Evolutionary conservation across 2,113 vertebrate species (phyloP), one percentile per base, ranked within the genome.

Genomic region (Colaptes auratus): DNA sequence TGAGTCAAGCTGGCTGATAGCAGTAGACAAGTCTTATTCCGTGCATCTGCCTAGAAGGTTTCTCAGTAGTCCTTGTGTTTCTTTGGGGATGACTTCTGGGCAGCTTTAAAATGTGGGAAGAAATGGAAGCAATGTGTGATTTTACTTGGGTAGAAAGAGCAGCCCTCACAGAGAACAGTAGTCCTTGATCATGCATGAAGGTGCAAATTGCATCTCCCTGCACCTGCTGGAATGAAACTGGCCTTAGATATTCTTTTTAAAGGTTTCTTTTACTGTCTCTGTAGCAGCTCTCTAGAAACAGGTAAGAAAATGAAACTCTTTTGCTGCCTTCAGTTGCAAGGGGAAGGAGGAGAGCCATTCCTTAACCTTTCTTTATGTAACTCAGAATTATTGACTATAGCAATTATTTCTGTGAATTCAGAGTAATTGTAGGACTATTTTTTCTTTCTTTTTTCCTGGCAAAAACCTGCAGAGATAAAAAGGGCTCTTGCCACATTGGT

Each of bases 391-490:
- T 91, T 93, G 85, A 60, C 56, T 85, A 15, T 20, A 65, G 25
- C 31, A 89, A 94, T 95, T 87, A 87, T 91, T 93, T 94, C 75
- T 72, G 48, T 52, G 59, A 82, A 25, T 80, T 85, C 46, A 46
- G 65, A 89, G 24, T 60, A 77, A 92, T 85, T 90, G 87, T 74
- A 70, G 59, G 25, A 59, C 31, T n/a, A 10, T 39, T 27, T 59
- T 20, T 20, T 9, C 21, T 16, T 31, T 46, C 58, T 58, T 9
- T 28, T 36, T 82, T 82, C 25, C 92, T 89, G 73, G 88, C 25
- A 78, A 80, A 84, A 86, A 0, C 56, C 36, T 8, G 1, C 12
- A 56, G 59, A 93, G 92, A 92, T 85, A 95, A 88, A 96, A 93
- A 80, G 86, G 86, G 23, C 36, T 86, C 44, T 93, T 85, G 66